Evolutionary conservation across 1,140 invertebrate genomes (phyloP).

Genomic region (Lutraria rhynchaena): DNA sequence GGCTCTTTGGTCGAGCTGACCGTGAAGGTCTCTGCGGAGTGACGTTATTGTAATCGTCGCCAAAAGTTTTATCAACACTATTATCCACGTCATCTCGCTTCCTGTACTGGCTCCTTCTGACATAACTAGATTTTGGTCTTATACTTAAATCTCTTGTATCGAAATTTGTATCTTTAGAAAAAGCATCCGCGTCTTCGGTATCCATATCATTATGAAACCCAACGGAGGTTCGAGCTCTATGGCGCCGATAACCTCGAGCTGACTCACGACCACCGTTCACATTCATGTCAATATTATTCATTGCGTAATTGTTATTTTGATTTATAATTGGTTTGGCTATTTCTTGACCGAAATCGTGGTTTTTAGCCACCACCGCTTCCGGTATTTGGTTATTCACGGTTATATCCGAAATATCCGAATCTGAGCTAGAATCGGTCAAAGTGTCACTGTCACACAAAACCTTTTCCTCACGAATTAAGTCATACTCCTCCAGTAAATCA

Average conservation of each 20-base stretch:
- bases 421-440: slow-evolving; percentile 55
- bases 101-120: slow-evolving; percentile 39
- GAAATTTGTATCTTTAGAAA: slow-evolving; percentile 16
- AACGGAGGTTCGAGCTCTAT: slow-evolving; percentile 62
- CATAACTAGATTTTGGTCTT: slow-evolving; percentile 59
- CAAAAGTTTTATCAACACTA: background rate
- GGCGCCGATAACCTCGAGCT: background rate
- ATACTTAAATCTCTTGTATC: slow-evolving; percentile 56
- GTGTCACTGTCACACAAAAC: slow-evolving; percentile 55
- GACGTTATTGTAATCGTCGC: background rate
- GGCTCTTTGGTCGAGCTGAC: slow-evolving; percentile 50
- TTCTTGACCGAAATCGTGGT: background rate
- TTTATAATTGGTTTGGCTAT: background rate
- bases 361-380: background rate
- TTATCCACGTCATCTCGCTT: slow-evolving; percentile 10
- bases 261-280: background rate
- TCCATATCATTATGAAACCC: slow-evolving; percentile 63
- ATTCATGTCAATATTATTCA: background rate
- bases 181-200: slow-evolving; percentile 4
- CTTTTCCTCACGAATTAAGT: slow-evolving; percentile 44
- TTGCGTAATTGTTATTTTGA: background rate
- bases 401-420: background rate
- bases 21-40: background rate
- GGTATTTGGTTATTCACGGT: background rate
- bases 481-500: slow-evolving; percentile 43